Base-by-base conservation (phyloP, 1,140 invertebrate genomes). In the Varroa destructor region DNA sequence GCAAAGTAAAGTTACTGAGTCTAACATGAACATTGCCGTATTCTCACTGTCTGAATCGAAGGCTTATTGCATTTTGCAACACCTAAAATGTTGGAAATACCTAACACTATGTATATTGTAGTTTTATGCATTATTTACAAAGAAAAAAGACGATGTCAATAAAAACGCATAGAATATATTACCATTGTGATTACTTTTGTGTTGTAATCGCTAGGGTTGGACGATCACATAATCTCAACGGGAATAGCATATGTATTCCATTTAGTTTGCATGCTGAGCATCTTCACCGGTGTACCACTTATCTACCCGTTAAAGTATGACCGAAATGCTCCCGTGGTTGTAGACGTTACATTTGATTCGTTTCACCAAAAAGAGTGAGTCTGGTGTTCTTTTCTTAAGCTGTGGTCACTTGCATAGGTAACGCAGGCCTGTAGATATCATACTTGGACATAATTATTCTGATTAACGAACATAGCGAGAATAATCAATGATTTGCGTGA, bases 291-390 rank as follows among this genome's bases (percentile, higher is more conserved):
- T 36, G 61, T 67, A 3, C 61, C 61, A 14, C 37, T 67, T 14
- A 67, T 67, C 10, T 67, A 67, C 40, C 61, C 61, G 3, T 37
- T 67, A 12, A 67, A 37, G 8, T 67, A 67, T 8, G 61, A 67
- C 40, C 40, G 46, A 10, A 67, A 67, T 37, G 10, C 12, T 67
- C 61, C 61, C 5, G 37, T 67, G 1, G 37, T 67, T 40, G 37
- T 67, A 12, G 61, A 67, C 46, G 37, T 67, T 8, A 67, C 40
- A 12, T 1, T 67, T 1, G 61, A 67, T 67, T 25, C 61, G 12
- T 67, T 67, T 8, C 61, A 67, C 61, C 61, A 67, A 5, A 67
- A 67, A 67, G 61, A 67, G 61, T 67, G 61, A 67, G 61, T 67
- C 40, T 5, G 40, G 8, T 43, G 46, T 67, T 67, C 6, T 42